A percentile compares a stretch with the other conserved stretches of the same genome.
phyloP scores from a whole-genome alignment of 35 echinoderm and acorn worm genomes.

The Eucidaris tribuloides region DNA sequence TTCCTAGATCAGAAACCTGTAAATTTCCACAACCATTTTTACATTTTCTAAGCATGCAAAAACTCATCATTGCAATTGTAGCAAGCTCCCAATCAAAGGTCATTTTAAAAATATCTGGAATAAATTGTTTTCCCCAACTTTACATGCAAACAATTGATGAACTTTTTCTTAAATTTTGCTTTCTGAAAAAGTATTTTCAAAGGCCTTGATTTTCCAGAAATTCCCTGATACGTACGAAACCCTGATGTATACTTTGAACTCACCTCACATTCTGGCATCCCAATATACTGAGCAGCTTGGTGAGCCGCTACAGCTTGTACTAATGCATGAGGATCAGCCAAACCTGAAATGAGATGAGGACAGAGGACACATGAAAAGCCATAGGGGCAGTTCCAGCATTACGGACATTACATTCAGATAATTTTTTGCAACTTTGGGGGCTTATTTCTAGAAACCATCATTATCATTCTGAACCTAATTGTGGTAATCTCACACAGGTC shows the following conservation, averaged over 20 bases:
- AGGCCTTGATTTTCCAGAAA: background rate
- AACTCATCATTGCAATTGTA: too few relatives aligned
- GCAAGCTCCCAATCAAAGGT: too few relatives aligned
- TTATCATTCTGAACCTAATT: too few relatives aligned
- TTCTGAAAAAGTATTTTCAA: background rate
- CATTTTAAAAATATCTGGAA: background rate
- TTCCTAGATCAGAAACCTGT: too few relatives aligned
- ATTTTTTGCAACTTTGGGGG: too few relatives aligned
- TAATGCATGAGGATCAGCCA: slow-evolving; percentile 80
- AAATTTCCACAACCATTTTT: too few relatives aligned
- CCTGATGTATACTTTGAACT: background rate
- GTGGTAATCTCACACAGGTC: too few relatives aligned
- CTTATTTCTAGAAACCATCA: too few relatives aligned
- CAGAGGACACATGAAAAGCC: background rate
- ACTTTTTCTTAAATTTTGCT: background rate
- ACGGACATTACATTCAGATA: too few relatives aligned
- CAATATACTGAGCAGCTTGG: slow-evolving; percentile 83
- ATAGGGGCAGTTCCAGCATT: too few relatives aligned
- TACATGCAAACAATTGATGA: background rate
- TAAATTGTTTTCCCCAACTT: background rate
- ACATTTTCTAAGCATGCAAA: too few relatives aligned
- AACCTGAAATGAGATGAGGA: slow-evolving; percentile 43
- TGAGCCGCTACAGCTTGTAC: slow-evolving; percentile 73
- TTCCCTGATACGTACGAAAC: background rate
- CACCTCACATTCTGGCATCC: slow-evolving; percentile 95